Evolutionary conservation across 2,888 invertebrate genomes (phyloP).

Genomic region (Polydrusus tereticollis): DNA sequence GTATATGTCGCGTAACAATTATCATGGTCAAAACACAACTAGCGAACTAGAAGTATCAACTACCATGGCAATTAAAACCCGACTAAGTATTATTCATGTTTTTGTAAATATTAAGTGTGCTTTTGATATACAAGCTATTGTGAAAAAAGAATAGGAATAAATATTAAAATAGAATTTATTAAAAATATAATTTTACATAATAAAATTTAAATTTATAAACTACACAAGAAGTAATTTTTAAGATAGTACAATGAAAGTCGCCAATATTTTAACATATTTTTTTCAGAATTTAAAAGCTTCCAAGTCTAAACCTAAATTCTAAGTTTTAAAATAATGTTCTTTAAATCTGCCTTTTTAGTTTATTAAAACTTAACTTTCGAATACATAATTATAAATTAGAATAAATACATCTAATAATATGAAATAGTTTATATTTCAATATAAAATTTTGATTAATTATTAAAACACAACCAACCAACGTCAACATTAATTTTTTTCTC

Average conservation of each 20-base stretch:
- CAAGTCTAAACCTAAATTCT: slow-evolving; percentile 5
- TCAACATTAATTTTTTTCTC: slow-evolving; percentile 9
- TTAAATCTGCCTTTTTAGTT: slow-evolving; percentile 8
- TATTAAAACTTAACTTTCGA: slow-evolving; percentile 3
- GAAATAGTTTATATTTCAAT: slow-evolving; percentile 29
- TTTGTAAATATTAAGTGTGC: too few relatives aligned
- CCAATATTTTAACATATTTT: slow-evolving; percentile 26
- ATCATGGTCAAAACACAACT: too few relatives aligned
- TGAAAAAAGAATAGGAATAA: slow-evolving; percentile 2
- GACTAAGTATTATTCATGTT: too few relatives aligned
- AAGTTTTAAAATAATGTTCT: not conserved
- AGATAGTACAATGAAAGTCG: slow-evolving; percentile 34
- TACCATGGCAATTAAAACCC: too few relatives aligned
- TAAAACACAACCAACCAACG: slow-evolving; percentile 46
- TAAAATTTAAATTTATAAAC: slow-evolving; percentile 48
- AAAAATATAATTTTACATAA: slow-evolving; percentile 50
- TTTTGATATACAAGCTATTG: not conserved
- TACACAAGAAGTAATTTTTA: slow-evolving; percentile 48
- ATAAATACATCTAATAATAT: slow-evolving; percentile 38
- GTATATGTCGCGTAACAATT: too few relatives aligned
- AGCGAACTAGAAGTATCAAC: too few relatives aligned
- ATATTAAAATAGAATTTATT: slow-evolving; percentile 51
- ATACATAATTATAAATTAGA: slow-evolving; percentile 35
- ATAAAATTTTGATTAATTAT: slow-evolving; percentile 47
- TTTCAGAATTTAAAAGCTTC: slow-evolving; percentile 9